Base-by-base conservation (phyloP, 92 coral and sea anemone genomes). In the Bergia puertoricense region DNA sequence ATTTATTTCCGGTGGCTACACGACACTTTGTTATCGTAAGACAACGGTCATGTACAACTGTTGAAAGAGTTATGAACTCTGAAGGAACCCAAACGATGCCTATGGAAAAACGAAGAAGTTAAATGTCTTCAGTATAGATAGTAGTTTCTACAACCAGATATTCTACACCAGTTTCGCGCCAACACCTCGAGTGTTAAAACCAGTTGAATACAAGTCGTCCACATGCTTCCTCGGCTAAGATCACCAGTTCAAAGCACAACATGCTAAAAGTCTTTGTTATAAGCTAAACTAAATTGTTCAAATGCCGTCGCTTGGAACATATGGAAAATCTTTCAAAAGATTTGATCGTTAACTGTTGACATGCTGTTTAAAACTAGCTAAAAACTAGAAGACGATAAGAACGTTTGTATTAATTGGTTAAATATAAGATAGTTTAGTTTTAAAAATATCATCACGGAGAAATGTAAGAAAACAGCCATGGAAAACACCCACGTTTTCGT, bases 201-300 rank as follows among this genome's bases (percentile, higher is more conserved):
- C 87, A 84, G 87, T 39, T 42, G 42, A 84, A 79, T 84, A 84
- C 87, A 84, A 23, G 87, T 54, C 37, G 14, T 6, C 87, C 87
- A 84, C 87, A 84, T 42, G 87, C 16, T 69, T 68, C 42, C 44
- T 23, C 30, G 18, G 30, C 51, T 38, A 30, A 84, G 67, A 71
- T 84, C 48, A 84, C 87, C 87, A 74, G 87, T 71, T 84, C 62
- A 71, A 30, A 84, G 6, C 44, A 84, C 65, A 84, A 46, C 67
- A 79, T 1, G 75, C 87, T 8, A 30, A 83, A 84, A 45, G 15
- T 22, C 44, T 71, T 71, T 44, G 42, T 44, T 36, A 74, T 43
- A 73, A 84, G 41, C 87, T 36, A 48, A 69, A 41, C 54, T 9
- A 23, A 76, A 76, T 51, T 76, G 44, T 13, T 76, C 41, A 42